Conservation (phyloP, 1,140 invertebrate species). For the Ceratoteleas bidentatus region DNA sequence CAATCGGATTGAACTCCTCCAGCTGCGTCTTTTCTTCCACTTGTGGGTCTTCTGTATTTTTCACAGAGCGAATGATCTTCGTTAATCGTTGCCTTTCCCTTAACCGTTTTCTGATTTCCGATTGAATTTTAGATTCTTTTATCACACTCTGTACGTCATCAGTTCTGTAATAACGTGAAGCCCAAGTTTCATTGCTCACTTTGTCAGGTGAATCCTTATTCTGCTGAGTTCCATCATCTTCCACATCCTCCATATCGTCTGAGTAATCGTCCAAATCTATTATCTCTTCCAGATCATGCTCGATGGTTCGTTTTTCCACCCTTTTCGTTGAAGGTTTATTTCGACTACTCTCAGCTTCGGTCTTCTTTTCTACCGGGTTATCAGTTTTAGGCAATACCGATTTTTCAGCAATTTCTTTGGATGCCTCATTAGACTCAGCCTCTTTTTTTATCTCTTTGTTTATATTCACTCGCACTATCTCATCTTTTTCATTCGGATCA, state of each 20-base stretch:
- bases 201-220: constrained; percentile 36
- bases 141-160: constrained; percentile 80
- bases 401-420: not conserved
- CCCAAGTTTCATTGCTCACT: constrained; percentile 74
- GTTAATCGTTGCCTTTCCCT: constrained; percentile 76
- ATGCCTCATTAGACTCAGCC: not conserved
- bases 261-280: constrained; percentile 80
- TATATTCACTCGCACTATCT: not conserved
- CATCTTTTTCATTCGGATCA: constrained; percentile 16
- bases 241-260: constrained; percentile 77
- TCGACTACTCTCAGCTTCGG: not conserved
- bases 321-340: not conserved
- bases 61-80: constrained; percentile 74
- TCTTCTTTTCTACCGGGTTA: not conserved
- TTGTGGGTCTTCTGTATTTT: constrained; percentile 27
- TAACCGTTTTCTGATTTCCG: constrained; percentile 79
- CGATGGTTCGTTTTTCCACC: constrained; percentile 11
- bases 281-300: constrained; percentile 68
- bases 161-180: constrained; percentile 78
- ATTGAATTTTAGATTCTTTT: constrained; percentile 80
- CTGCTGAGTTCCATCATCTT: constrained; percentile 47
- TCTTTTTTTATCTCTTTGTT: not conserved
- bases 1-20: constrained; percentile 69
- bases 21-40: constrained; percentile 42
- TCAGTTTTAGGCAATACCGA: not conserved